phyloP scores from a whole-genome alignment of 2,888 invertebrate genomes.

The Parthenolecanium corni region DNA sequence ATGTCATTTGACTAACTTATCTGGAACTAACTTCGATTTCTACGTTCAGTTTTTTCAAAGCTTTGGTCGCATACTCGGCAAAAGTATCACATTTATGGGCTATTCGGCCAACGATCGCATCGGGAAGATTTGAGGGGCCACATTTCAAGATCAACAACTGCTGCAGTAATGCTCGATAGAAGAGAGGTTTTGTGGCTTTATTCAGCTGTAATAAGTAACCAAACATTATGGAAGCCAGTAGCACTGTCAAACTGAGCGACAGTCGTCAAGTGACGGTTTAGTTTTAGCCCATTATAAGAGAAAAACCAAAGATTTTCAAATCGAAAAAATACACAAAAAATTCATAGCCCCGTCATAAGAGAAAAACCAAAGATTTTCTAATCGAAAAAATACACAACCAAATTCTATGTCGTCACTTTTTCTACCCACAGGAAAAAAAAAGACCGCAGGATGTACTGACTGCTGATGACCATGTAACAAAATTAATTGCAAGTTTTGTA shows the following conservation, averaged over 20 bases:
- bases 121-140: conserved; percentile 38
- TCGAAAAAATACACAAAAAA: background rate
- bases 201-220: conserved; percentile 25
- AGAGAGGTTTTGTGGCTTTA: conserved; percentile 48
- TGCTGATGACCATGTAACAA: no score
- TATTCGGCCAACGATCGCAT: conserved; percentile 50
- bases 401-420: no score
- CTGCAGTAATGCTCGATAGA: conserved; percentile 66
- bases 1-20: background rate
- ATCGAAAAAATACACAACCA: background rate
- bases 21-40: conserved; percentile 39
- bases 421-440: no score
- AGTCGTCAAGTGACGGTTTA: background rate
- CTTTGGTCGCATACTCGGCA: conserved; percentile 55
- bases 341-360: background rate
- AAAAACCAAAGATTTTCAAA: no score
- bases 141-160: conserved; percentile 43
- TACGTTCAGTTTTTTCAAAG: conserved; percentile 50
- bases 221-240: no score
- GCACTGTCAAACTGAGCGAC: background rate
- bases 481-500: no score
- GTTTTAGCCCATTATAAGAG: background rate
- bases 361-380: background rate
- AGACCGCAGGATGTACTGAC: no score
- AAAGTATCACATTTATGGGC: conserved; percentile 53